Base-by-base conservation (phyloP, 1,140 invertebrate genomes). In the Macrotrachela quadricornifera region DNA sequence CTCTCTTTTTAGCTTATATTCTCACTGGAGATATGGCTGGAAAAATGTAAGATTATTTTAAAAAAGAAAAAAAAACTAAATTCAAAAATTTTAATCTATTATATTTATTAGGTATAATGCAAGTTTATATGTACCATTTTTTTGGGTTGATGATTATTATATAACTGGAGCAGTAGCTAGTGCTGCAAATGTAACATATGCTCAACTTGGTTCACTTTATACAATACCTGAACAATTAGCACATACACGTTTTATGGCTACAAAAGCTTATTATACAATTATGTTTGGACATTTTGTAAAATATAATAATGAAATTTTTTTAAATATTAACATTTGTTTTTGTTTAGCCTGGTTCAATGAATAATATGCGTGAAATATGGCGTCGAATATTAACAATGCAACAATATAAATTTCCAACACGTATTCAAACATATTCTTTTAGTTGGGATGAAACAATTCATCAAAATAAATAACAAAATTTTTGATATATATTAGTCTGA, bases 1-100 rank as follows among this genome's bases (percentile, higher is more conserved):
- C 2, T 8, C 21, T 30, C 8, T 30, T 30, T 30, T 30, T 30
- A 30, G 64, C 63, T 12, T 30, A 4, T 30, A 30, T 30, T 75
- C 53, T 73, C 71, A 38, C 65, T 83, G 59, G 56, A 77, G 18
- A 70, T 75, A 54, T 78, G 79, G 66, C 61, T 85, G 10, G 73
- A 63, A 30, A 42, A 39, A 10, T 51, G 21, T 60, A 30, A 30
- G 21, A 30, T 30, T 8, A 30, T 30, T 4, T 30, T 30, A n/a
- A n/a, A n/a, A n/a, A n/a, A n/a, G n/a, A n/a, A n/a, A n/a, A n/a
- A n/a, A n/a, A n/a, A n/a, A n/a, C n/a, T n/a, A n/a, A n/a, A n/a
- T n/a, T n/a, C n/a, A n/a, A n/a, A 30, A 30, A 2, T 30, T 30
- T 30, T 30, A 30, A 8, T 30, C 8, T 30, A 30, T 30, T 4